Conservation (phyloP, 92 coral and sea anemone species). For the Zoanthus sociatus region DNA sequence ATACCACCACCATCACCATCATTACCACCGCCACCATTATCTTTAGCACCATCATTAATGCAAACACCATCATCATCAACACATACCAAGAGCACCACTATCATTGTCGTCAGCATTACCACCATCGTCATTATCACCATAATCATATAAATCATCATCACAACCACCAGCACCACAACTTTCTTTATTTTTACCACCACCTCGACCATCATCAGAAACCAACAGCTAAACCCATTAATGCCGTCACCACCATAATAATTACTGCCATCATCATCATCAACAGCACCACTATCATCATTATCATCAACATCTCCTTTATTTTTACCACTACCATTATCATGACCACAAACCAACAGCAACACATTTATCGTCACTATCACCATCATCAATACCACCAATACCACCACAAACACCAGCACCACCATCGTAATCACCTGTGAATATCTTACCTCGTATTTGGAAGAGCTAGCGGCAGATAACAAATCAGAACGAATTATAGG, state of each 20-base stretch:
- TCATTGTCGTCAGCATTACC: neutral
- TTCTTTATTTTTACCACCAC: too few species aligned
- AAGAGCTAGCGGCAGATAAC: slow-evolving; percentile 67
- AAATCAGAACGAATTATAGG: slow-evolving; percentile 82
- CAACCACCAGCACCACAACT: too few species aligned
- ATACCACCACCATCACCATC: neutral
- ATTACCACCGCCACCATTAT: neutral
- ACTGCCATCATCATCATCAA: neutral
- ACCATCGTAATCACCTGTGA: neutral
- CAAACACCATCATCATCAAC: neutral
- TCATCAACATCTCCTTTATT: neutral
- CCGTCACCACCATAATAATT: neutral
- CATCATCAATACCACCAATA: neutral
- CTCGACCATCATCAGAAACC: too few species aligned
- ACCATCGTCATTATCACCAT: neutral
- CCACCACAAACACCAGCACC: neutral
- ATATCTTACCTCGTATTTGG: slow-evolving; percentile 73
- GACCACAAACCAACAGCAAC: neutral
- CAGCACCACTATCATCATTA: neutral
- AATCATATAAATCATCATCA: neutral
- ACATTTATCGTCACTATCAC: too few species aligned
- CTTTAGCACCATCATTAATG: neutral
- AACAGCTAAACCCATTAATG: too few species aligned
- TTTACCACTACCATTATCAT: too few species aligned
- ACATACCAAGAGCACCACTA: neutral